Percentiles rank a stretch among this genome's conserved stretches.
Evolutionary conservation across 1,140 invertebrate species (phyloP).

Genomic region (Drosophila kurseongensis): DNA sequence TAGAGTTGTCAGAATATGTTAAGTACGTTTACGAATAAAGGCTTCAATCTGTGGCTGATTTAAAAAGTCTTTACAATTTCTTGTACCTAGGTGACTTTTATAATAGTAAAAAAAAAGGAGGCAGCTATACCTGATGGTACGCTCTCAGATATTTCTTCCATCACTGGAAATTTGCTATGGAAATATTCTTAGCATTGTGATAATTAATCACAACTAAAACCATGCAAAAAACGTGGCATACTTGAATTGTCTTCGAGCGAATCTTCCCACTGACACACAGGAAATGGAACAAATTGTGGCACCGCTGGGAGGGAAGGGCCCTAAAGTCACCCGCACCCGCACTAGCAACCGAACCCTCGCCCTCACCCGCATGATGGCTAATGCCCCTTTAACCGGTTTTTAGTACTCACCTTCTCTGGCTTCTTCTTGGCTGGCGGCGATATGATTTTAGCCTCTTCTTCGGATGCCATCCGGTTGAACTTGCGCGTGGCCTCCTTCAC

Average conservation of each 20-base stretch:
- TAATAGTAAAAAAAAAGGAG: too few relatives aligned
- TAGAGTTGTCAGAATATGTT: too few relatives aligned
- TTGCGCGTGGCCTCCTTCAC: slow-evolving; percentile 96
- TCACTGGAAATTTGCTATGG: background rate
- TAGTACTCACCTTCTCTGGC: slow-evolving; percentile 86
- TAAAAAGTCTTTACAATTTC: too few relatives aligned
- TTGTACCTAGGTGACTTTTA: too few relatives aligned
- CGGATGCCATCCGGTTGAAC: slow-evolving; percentile 95
- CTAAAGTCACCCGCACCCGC: slow-evolving; percentile 10
- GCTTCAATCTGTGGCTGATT: too few relatives aligned
- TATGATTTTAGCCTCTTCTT: slow-evolving; percentile 87
- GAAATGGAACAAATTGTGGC: slow-evolving; percentile 46
- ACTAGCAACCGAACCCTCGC: slow-evolving; percentile 14
- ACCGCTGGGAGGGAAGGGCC: slow-evolving; percentile 6
- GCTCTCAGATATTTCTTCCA: background rate
- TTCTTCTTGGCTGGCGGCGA: slow-evolving; percentile 87
- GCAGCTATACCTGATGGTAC: too few relatives aligned
- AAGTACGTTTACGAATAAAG: too few relatives aligned
- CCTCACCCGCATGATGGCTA: slow-evolving; percentile 17
- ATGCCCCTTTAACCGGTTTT: slow-evolving; percentile 50
- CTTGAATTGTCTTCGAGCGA: slow-evolving; percentile 24
- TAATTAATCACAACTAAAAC: slow-evolving; percentile 60
- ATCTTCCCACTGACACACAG: slow-evolving; percentile 48
- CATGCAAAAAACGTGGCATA: slow-evolving; percentile 23
- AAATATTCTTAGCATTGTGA: slow-evolving; percentile 19